Percentiles rank a stretch among this genome's conserved stretches.
Conservation (phyloP, 2,113 vertebrate genomes). For the Burhinus bistriatus region DNA sequence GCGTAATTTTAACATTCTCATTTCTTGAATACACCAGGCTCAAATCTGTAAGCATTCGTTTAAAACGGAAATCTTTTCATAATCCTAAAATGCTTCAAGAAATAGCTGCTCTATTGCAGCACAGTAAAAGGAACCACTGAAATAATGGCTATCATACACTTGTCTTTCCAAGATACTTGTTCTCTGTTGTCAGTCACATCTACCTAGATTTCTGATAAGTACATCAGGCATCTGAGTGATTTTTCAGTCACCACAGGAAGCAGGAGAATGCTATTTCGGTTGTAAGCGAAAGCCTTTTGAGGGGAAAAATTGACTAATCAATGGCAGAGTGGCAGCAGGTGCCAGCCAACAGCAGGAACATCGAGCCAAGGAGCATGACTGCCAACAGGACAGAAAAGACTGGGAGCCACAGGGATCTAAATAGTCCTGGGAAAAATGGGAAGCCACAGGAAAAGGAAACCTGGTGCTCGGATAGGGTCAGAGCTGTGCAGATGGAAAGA, state of each 20-base stretch:
- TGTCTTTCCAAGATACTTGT: neutral
- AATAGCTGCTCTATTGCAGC: neutral
- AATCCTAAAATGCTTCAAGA: neutral
- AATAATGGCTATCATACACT: neutral
- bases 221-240: neutral
- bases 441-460: neutral
- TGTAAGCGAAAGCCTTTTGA: neutral
- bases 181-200: conserved; percentile 17
- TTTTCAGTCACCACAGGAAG: neutral
- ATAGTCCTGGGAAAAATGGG: neutral
- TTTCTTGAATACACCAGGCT: neutral
- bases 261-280: neutral
- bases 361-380: neutral
- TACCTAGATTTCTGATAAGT: neutral
- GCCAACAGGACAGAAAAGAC: neutral
- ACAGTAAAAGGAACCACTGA: neutral
- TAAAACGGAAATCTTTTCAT: neutral
- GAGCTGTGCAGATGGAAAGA: neutral
- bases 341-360: neutral
- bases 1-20: neutral
- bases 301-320: neutral
- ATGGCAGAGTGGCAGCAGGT: neutral
- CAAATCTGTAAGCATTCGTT: neutral
- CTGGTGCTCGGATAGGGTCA: neutral
- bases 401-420: neutral